Percentiles rank a stretch among this genome's conserved stretches.
Evolutionary conservation across 2,888 invertebrate species (phyloP).

Genomic region (Dendrolimus houi): DNA sequence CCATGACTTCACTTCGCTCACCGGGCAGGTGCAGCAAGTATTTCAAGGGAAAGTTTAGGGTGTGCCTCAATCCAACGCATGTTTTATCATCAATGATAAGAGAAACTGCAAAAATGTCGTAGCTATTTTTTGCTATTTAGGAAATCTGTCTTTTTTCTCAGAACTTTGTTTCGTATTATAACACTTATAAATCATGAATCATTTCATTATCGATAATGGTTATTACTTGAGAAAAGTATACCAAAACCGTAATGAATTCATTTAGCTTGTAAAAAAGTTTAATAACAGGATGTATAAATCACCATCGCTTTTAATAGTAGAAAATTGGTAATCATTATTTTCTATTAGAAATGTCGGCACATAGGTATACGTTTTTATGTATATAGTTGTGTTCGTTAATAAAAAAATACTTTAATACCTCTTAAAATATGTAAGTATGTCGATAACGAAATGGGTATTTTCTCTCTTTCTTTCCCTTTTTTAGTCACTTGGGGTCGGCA

Average conservation of each 20-base stretch:
- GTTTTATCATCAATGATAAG: constrained; percentile 70
- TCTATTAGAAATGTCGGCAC: background rate
- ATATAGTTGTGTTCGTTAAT: no score
- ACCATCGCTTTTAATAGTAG: background rate
- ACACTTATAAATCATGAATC: no score
- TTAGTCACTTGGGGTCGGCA: no score
- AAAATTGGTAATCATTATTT: background rate
- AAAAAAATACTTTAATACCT: no score
- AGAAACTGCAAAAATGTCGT: constrained; percentile 38
- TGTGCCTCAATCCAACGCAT: constrained; percentile 60
- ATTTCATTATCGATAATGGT: no score
- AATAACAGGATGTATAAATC: background rate
- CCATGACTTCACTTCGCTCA: constrained; percentile 43
- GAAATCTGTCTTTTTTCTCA: no score
- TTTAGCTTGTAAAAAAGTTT: background rate
- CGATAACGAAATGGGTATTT: no score
- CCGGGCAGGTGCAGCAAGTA: constrained; percentile 38
- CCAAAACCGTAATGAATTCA: background rate
- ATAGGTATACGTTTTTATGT: no score
- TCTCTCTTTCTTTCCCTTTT: no score
- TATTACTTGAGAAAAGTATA: background rate
- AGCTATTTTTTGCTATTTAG: no score
- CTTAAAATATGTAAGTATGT: no score
- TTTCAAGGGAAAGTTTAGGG: constrained; percentile 65
- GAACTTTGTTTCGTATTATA: no score